Base-by-base conservation (phyloP, 1,140 invertebrate species). In the Conopomorpha cramerella region DNA sequence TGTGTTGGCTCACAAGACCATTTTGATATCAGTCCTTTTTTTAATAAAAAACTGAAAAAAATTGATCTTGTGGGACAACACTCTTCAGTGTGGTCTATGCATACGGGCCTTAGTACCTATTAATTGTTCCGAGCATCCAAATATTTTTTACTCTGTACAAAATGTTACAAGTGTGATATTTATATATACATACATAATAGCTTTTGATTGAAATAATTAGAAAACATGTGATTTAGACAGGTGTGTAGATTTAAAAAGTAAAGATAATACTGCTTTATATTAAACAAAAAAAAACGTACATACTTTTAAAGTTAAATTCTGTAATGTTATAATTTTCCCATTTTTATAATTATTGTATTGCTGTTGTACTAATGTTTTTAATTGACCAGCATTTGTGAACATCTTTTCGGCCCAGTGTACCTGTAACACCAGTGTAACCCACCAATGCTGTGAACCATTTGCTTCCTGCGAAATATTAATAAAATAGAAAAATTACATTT, bases 371-470 rank as follows among this genome's bases (percentile, higher is more conserved):
- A 60, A 57, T 67, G 66, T 53, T 58, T 55, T 56, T 53, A 55
- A 53, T 46, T 33, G 34, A 52, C 46, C 46, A 51, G 46, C 49
- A 47, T 55, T 59, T 60, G 61, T 64, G 62, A 61, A 52, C 55
- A 51, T 49, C 59, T 59, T 64, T 68, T 70, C 64, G 62, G 64
- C 64, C 65, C 60, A 59, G 55, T 62, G 53, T 68, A n/a, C n/a
- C n/a, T 63, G 52, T 68, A 61, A 66, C 52, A 65, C 54, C 58
- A 61, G 41, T 71, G 59, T 68, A 70, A 58, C 67, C 71, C 71
- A 76, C 71, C 71, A 72, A 68, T 72, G 71, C 67, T 72, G 67
- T 76, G 71, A 76, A 72, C 66, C 71, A 63, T 76, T 76, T 68
- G 67, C 70, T 76, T 76, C 67, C 64, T 72, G 71, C 66, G 42